These are phyloP conservation scores for Notolepis coatsorum DNA, from an alignment of 2,797 vertebrate genomes.

Conservation along the genomic window DNA sequence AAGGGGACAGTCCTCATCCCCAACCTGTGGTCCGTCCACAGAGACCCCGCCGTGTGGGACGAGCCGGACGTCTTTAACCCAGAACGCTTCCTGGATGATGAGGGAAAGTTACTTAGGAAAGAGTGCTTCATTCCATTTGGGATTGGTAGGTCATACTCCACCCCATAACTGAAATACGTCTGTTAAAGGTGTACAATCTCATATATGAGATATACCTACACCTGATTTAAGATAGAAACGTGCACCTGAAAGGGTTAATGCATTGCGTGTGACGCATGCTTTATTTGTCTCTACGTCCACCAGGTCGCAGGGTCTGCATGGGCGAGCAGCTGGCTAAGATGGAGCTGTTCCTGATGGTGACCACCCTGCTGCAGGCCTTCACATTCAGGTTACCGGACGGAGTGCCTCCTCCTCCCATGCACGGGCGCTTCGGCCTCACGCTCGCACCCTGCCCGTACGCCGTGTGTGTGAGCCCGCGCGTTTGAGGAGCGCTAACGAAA, in stretches of 20 bases:
- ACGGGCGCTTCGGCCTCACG: conserved; percentile 91
- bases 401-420: conserved; percentile 79
- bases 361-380: conserved; percentile 90
- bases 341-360: conserved; percentile 93
- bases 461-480: conserved; percentile 74
- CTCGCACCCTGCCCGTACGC: conserved; percentile 88
- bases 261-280: too few relatives aligned
- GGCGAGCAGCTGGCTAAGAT: conserved; percentile 97
- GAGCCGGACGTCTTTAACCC: conserved; percentile 90
- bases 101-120: conserved; percentile 88
- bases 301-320: conserved; percentile 96
- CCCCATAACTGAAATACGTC: neutral
- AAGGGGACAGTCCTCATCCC: conserved; percentile 90
- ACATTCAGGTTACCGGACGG: conserved; percentile 85
- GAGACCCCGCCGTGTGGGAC: conserved; percentile 93
- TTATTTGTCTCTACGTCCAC: neutral
- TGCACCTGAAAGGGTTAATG: too few relatives aligned
- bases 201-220: neutral
- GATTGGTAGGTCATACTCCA: conserved; percentile 81
- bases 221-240: neutral
- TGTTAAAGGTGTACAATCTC: neutral
- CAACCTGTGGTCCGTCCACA: conserved; percentile 94
- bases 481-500: neutral
- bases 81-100: conserved; percentile 89
- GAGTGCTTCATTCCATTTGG: conserved; percentile 96